These are phyloP conservation scores for Flexamia atlantica DNA, from an alignment of 2,888 invertebrate species.

Conservation along the genomic window DNA sequence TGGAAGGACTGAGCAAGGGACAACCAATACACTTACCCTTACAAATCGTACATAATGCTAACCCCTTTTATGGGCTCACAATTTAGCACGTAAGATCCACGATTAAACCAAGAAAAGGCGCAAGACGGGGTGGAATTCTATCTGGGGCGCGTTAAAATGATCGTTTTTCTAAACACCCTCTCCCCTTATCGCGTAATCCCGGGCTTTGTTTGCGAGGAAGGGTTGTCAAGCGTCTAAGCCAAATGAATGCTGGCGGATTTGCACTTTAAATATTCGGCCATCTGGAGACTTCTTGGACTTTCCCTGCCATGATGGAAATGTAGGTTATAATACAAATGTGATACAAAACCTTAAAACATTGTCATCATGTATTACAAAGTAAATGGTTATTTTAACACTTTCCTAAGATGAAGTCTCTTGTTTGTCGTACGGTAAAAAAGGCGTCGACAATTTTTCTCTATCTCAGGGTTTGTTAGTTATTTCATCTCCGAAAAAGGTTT, in stretches of 20 bases:
- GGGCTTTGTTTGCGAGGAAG: conserved; percentile 58
- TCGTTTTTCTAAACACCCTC: conserved; percentile 63
- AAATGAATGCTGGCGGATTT: conserved; percentile 60
- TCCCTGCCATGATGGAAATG: no score
- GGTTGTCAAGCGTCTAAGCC: conserved; percentile 58
- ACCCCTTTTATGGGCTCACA: conserved; percentile 58
- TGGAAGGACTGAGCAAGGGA: not conserved
- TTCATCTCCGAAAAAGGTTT: no score
- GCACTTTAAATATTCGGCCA: conserved; percentile 54
- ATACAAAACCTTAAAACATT: no score
- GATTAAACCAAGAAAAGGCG: conserved; percentile 43
- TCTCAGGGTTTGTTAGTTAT: no score
- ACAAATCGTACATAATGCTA: conserved; percentile 55
- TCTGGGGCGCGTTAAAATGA: conserved; percentile 63
- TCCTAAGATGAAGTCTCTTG: no score
- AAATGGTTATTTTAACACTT: no score
- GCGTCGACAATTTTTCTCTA: no score
- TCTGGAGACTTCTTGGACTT: conserved; percentile 28
- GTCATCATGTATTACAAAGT: no score
- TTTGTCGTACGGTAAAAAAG: no score
- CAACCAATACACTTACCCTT: conserved; percentile 55
- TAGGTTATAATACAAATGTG: no score
- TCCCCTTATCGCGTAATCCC: conserved; percentile 39
- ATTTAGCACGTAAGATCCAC: conserved; percentile 54
- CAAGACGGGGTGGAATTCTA: conserved; percentile 50